phyloP scores from a whole-genome alignment of 2,797 vertebrate species.

The Podargus strigoides region DNA sequence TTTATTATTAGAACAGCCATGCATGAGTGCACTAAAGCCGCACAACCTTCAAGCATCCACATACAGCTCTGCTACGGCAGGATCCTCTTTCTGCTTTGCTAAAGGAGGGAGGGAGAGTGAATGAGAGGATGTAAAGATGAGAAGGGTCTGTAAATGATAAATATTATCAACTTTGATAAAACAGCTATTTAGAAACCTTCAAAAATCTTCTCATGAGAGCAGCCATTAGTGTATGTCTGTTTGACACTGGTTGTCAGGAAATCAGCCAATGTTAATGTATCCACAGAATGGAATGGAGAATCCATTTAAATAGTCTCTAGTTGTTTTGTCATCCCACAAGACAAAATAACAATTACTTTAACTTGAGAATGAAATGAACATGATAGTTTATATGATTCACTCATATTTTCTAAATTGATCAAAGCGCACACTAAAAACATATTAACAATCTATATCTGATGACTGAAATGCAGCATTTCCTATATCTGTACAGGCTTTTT shows the following conservation, averaged over 20 bases:
- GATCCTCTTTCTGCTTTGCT: conserved; percentile 3
- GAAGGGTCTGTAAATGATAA: conserved; percentile 11
- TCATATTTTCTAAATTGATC: conserved; percentile 18
- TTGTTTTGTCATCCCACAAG: conserved; percentile 16
- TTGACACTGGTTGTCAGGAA: conserved; percentile 39
- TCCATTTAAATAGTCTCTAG: conserved; percentile 43
- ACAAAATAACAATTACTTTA: conserved; percentile 38
- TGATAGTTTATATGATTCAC: conserved; percentile 4
- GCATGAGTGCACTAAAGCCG: conserved; percentile 51
- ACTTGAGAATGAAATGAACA: conserved; percentile 37
- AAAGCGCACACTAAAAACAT: not conserved
- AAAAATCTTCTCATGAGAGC: conserved; percentile 40
- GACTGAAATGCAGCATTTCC: not conserved
- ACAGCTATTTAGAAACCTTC: conserved; percentile 33
- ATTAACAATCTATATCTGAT: not conserved
- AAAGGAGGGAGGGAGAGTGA: not conserved
- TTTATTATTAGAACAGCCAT: conserved; percentile 71
- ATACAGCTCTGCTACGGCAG: not conserved
- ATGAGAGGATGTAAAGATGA: not conserved
- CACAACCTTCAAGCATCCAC: conserved; percentile 57
- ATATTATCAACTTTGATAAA: conserved; percentile 23
- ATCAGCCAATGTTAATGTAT: conserved; percentile 40
- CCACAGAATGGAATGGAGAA: conserved; percentile 30
- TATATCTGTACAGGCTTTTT: not conserved
- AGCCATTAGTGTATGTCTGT: conserved; percentile 25